Evolutionary conservation across 1,140 invertebrate genomes (phyloP), one percentile per base, ranked within the genome.

Genomic region (Olivierus martensii): DNA sequence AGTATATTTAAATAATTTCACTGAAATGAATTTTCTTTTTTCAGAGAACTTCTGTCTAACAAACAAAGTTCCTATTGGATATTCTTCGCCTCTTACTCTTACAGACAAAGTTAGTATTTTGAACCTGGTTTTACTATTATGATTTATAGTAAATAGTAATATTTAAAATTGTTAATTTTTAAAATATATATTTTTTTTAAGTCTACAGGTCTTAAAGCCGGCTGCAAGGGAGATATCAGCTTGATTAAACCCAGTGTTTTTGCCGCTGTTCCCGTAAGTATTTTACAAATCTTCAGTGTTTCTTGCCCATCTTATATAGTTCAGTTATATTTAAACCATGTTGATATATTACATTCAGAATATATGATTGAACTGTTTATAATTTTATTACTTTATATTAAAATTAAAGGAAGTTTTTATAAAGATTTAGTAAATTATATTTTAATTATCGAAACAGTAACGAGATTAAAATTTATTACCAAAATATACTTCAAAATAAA

Each of bases 141-240:
- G n/a, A n/a, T n/a, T n/a, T n/a, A n/a, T n/a, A n/a, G n/a, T n/a
- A n/a, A n/a, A n/a, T 39, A 12, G 17, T 39, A 39, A 39, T 17
- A 39, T 39, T 39, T 39, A 39, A 12, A 39, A 12, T 17, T 17
- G 12, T 12, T 17, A 12, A 12, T 39, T 39, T 12, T 39, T 39
- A 39, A 39, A 12, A 39, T 12, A 39, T 39, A 17, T 12, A 39
- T 18, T 22, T 22, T 9, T 6, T 43, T 43, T 22, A 55, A 69
- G 4, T 90, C 91, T 41, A 92, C 85, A 65, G 97, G 94, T 72
- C 92, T 99, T 52, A 92, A 90, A 73, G 79, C 81, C 56, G 93
- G 93, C 5, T 67, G 68, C 45, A 65, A 71, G 55, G 78, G 95
- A 7, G 95, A 99, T 69, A 86, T 90, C 5, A 81, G 83, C 17